These are phyloP conservation scores for Felis chaus DNA, from an alignment of 2,113 vertebrate genomes.

Conservation along the genomic window DNA sequence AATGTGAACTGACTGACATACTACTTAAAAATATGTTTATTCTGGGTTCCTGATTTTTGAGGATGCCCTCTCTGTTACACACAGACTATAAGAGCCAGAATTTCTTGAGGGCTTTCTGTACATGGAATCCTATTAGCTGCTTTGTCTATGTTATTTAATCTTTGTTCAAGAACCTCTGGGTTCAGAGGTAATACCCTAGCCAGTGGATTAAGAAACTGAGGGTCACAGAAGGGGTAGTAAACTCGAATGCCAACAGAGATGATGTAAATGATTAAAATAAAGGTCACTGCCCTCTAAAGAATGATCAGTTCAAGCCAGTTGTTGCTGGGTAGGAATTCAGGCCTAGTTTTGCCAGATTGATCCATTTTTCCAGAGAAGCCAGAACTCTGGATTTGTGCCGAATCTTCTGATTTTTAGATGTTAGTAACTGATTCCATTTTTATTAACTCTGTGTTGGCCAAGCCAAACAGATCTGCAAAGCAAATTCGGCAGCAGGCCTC, in stretches of 20 bases:
- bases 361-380: slow-evolving; percentile 60
- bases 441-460: slow-evolving; percentile 26
- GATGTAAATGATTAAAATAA: neutral
- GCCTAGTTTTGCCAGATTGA: neutral
- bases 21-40: neutral
- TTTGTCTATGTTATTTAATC: neutral
- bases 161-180: neutral
- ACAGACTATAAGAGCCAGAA: neutral
- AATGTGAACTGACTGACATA: neutral
- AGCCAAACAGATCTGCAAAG: slow-evolving; percentile 52
- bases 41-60: neutral
- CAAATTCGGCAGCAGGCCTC: neutral
- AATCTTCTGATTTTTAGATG: slow-evolving; percentile 51
- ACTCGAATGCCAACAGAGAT: neutral
- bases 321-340: slow-evolving; percentile 18
- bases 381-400: slow-evolving; percentile 36
- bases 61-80: neutral
- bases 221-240: neutral
- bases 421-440: slow-evolving; percentile 50
- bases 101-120: neutral
- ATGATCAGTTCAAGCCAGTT: neutral
- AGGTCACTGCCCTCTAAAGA: neutral
- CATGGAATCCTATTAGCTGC: neutral
- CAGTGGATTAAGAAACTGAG: slow-evolving; percentile 16
- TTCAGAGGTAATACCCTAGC: neutral